These are phyloP conservation scores for Dexiosoma caninum DNA, from an alignment of 2,888 invertebrate species.

Conservation along the genomic window DNA sequence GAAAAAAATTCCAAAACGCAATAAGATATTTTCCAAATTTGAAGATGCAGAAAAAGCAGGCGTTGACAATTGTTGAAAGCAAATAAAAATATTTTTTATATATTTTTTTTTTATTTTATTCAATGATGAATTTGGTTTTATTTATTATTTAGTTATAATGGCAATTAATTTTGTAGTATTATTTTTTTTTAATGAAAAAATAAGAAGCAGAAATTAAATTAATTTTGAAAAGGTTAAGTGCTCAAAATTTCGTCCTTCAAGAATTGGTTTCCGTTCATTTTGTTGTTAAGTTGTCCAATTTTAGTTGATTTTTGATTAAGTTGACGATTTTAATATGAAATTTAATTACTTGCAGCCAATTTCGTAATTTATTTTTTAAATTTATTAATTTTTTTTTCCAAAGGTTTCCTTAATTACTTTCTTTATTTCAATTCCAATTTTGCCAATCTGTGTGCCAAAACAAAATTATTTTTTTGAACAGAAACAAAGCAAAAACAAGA, in stretches of 20 bases:
- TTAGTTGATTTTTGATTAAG: not conserved
- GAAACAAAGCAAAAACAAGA: conserved; percentile 14
- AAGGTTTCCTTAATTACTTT: not conserved
- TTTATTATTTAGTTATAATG: not conserved
- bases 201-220: conserved; percentile 10
- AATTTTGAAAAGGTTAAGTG: not conserved
- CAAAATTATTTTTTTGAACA: not conserved
- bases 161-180: not conserved
- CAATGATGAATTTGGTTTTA: not conserved
- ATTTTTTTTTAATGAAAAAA: not conserved
- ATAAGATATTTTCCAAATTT: not conserved
- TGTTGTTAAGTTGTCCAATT: not conserved
- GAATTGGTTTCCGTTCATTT: not conserved
- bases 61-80: not conserved
- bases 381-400: not conserved
- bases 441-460: conserved; percentile 35
- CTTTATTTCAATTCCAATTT: conserved; percentile 16
- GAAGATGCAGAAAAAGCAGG: conserved; percentile 8
- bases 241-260: not conserved
- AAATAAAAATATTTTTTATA: not conserved
- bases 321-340: not conserved
- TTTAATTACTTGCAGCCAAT: not conserved
- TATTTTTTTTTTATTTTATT: not conserved
- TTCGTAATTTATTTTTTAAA: not conserved
- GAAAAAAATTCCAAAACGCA: conserved; percentile 2